phyloP scores from a whole-genome alignment of 2,888 invertebrate genomes.

The Eristalis pertinax region DNA sequence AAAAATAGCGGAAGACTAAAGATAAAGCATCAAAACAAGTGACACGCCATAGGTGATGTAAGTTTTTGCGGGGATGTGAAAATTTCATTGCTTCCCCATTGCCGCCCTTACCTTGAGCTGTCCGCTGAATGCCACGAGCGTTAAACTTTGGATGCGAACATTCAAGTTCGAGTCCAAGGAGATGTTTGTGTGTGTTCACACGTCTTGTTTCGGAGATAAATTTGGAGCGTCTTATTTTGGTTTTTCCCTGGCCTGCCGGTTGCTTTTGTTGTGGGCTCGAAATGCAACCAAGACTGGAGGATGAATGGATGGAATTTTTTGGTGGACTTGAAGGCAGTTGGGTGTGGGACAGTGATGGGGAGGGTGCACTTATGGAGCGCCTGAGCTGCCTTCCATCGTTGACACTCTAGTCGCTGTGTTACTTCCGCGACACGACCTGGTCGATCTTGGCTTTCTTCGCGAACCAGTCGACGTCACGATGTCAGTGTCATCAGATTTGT shows the following conservation, averaged over 20 bases:
- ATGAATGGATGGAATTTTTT: too few relatives aligned
- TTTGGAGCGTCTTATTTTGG: not conserved
- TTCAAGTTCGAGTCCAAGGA: not conserved
- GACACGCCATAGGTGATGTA: not conserved
- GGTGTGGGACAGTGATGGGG: too few relatives aligned
- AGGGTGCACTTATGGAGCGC: too few relatives aligned
- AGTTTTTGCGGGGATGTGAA: not conserved
- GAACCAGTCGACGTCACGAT: too few relatives aligned
- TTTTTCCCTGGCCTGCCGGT: not conserved
- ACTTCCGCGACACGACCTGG: too few relatives aligned
- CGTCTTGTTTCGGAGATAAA: not conserved
- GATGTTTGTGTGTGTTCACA: not conserved
- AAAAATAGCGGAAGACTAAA: not conserved
- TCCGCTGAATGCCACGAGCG: not conserved
- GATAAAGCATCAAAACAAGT: not conserved
- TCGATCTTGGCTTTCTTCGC: too few relatives aligned
- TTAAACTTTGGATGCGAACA: not conserved
- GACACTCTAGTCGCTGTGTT: too few relatives aligned
- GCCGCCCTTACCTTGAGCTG: not conserved
- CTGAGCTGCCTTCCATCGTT: too few relatives aligned
- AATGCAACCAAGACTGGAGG: too few relatives aligned
- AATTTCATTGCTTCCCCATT: not conserved
- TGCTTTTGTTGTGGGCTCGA: too few relatives aligned
- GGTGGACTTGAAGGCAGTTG: too few relatives aligned
- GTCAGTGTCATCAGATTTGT: too few relatives aligned